A percentile compares a stretch with the other conserved stretches of the same genome.
These are phyloP conservation scores for Kryphioiulus occultus DNA, from an alignment of 2,888 invertebrate genomes.

Conservation along the genomic window DNA sequence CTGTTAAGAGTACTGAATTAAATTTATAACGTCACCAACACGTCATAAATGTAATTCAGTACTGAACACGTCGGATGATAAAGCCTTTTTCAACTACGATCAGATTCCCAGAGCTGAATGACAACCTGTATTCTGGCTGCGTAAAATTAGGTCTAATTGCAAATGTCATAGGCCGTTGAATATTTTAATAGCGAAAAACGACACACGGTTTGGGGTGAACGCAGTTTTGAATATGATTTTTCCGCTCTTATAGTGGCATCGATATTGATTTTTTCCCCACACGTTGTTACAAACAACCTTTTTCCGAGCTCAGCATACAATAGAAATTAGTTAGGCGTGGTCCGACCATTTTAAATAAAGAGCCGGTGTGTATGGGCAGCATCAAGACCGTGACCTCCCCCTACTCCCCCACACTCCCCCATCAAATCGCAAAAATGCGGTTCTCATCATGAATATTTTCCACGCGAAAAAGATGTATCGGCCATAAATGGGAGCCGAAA, in stretches of 20 bases:
- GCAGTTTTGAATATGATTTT: not conserved
- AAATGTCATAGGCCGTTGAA: not conserved
- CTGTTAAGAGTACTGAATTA: too few relatives aligned
- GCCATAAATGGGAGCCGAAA: not conserved
- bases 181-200: not conserved
- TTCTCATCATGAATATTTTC: not conserved
- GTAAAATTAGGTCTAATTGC: not conserved
- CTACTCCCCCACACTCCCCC: not conserved
- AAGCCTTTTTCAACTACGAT: too few relatives aligned
- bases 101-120: too few relatives aligned
- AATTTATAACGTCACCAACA: too few relatives aligned
- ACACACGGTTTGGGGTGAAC: not conserved
- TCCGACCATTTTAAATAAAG: not conserved
- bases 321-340: constrained; percentile 17
- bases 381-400: not conserved
- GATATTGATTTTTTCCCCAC: not conserved
- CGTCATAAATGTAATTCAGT: too few relatives aligned
- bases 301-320: not conserved
- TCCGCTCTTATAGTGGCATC: not conserved
- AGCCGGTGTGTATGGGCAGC: not conserved
- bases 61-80: too few relatives aligned
- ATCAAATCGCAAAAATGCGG: not conserved
- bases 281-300: not conserved
- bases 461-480: not conserved
- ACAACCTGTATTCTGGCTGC: not conserved